Evolutionary conservation across 2,888 invertebrate species (phyloP).

Genomic region (Leuctra nigra): DNA sequence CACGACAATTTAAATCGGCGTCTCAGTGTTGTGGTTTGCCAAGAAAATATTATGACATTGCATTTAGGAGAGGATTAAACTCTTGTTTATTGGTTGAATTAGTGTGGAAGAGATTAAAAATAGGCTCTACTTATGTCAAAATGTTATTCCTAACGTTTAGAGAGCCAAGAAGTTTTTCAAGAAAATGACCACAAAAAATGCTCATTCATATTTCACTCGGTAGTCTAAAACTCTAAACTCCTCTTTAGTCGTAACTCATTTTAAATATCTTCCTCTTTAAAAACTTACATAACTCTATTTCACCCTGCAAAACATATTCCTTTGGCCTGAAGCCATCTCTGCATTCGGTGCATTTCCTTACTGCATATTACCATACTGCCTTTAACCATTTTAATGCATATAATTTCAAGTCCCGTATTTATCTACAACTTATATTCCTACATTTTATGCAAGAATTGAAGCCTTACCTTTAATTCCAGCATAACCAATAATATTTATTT

Average conservation of each 20-base stretch:
- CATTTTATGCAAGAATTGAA: too few relatives aligned
- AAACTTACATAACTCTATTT: constrained; percentile 12
- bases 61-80: constrained; percentile 1
- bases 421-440: too few relatives aligned
- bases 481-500: too few relatives aligned
- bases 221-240: not conserved
- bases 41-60: constrained; percentile 6
- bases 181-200: not conserved
- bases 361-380: too few relatives aligned
- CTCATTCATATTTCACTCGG: not conserved
- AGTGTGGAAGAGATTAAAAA: constrained; percentile 2
- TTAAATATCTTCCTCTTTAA: constrained; percentile 5
- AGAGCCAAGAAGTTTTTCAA: not conserved
- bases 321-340: not conserved
- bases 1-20: not conserved
- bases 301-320: not conserved
- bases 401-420: too few relatives aligned
- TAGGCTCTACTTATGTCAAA: constrained; percentile 10
- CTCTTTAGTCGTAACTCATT: not conserved
- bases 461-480: too few relatives aligned
- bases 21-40: not conserved
- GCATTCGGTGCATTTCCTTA: too few relatives aligned
- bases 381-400: too few relatives aligned
- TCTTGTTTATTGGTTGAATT: constrained; percentile 11
- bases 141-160: constrained; percentile 3